These are phyloP conservation scores for Rhadina sibilatrix DNA, from an alignment of 2,113 vertebrate genomes.

Conservation along the genomic window DNA sequence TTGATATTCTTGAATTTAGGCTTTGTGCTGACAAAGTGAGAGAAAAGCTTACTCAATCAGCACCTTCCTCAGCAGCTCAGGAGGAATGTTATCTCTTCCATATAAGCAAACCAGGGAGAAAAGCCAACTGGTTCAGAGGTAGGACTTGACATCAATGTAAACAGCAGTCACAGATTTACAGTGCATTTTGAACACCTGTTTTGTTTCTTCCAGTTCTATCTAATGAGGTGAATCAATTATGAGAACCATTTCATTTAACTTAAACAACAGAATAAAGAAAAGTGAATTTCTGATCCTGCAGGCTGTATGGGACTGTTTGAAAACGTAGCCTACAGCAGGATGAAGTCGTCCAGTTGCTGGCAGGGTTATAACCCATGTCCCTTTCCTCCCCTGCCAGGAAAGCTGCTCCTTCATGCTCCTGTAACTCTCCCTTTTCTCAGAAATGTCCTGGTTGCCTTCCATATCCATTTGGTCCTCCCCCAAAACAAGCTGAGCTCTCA, in stretches of 20 bases:
- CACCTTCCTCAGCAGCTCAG: not conserved
- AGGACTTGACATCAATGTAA: not conserved
- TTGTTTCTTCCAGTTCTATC: not conserved
- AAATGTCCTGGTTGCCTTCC: slow-evolving; percentile 31
- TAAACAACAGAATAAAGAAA: not conserved
- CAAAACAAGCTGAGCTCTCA: not conserved
- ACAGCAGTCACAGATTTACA: not conserved
- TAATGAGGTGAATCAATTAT: not conserved
- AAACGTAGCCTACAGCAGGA: not conserved
- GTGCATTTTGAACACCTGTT: not conserved
- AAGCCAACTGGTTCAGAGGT: not conserved
- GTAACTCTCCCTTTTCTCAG: slow-evolving; percentile 39
- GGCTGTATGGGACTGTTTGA: not conserved
- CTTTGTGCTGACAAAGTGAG: not conserved
- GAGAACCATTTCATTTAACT: not conserved
- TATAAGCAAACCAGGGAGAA: not conserved
- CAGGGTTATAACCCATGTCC: not conserved
- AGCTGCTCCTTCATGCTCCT: not conserved
- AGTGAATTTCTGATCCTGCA: not conserved
- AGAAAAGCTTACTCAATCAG: not conserved
- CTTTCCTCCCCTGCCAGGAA: not conserved
- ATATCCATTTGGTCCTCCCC: not conserved
- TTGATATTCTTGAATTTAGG: not conserved
- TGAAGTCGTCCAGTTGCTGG: not conserved
- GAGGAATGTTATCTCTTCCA: not conserved